phyloP scores from a whole-genome alignment of 2,888 invertebrate species.

The Alentia gelatinosa region DNA sequence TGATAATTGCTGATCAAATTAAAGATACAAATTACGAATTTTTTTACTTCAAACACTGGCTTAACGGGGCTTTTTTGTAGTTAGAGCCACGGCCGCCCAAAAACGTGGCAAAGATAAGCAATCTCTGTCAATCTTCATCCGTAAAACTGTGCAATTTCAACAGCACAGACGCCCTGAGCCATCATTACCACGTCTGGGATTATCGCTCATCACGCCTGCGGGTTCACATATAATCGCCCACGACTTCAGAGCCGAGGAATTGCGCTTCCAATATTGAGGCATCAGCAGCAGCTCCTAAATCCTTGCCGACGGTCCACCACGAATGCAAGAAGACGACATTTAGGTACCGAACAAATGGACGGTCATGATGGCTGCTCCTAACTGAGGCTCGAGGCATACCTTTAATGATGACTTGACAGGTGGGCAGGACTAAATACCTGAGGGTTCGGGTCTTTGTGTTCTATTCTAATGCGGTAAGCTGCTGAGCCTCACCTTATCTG shows the following conservation, averaged over 20 bases:
- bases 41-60: no score
- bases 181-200: background rate
- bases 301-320: background rate
- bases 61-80: no score
- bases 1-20: no score
- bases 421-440: slow-evolving; percentile 13
- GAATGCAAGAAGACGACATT: background rate
- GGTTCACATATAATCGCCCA: background rate
- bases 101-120: no score
- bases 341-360: background rate
- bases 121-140: no score
- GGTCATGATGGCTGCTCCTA: background rate
- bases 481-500: background rate
- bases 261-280: background rate
- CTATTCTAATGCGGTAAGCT: background rate
- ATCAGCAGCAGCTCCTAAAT: background rate
- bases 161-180: background rate
- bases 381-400: background rate
- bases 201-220: background rate
- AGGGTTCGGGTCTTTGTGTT: background rate
- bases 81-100: no score
- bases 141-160: no score
- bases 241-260: background rate
- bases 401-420: slow-evolving; percentile 46
- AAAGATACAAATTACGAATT: no score